Evolutionary conservation across 2,797 vertebrate genomes (phyloP).

Genomic region (Kryptolebias ocellatus): DNA sequence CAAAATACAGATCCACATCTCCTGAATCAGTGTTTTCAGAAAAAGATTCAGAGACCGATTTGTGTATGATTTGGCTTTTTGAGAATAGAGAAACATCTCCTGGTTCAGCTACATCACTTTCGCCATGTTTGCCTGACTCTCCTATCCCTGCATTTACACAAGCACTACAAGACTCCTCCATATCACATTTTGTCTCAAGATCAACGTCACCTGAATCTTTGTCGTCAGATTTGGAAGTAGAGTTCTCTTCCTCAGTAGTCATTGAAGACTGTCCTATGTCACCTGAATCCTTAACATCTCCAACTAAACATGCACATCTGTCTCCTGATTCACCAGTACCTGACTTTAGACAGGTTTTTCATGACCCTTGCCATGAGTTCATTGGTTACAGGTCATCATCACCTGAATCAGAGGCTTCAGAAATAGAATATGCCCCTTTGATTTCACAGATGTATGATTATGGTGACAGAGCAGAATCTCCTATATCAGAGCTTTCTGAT

Average conservation of each 20-base stretch:
- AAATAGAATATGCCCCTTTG: conserved; percentile 35
- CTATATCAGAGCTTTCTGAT: conserved; percentile 32
- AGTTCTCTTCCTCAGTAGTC: conserved; percentile 10
- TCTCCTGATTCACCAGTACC: conserved; percentile 58
- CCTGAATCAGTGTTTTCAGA: conserved; percentile 39
- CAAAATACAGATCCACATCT: conserved; percentile 34
- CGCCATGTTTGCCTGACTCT: conserved; percentile 57
- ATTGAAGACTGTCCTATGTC: conserved; percentile 37
- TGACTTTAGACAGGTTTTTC: conserved; percentile 39
- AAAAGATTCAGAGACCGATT: conserved; percentile 44
- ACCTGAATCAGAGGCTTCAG: conserved; percentile 53
- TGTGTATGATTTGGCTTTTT: conserved; percentile 40
- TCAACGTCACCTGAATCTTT: conserved; percentile 59
- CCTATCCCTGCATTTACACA: conserved; percentile 44
- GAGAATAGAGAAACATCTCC: conserved; percentile 56
- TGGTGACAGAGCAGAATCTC: conserved; percentile 39
- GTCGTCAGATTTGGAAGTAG: conserved; percentile 42
- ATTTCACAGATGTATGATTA: conserved; percentile 29
- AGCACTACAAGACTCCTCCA: conserved; percentile 3
- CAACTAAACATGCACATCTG: conserved; percentile 24
- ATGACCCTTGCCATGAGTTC: conserved; percentile 11
- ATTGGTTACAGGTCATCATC: conserved; percentile 48
- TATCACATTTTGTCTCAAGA: conserved; percentile 15
- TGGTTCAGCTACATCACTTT: conserved; percentile 32
- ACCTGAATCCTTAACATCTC: conserved; percentile 24